Conservation (phyloP, 1,140 invertebrate species). For the Lepidurus arcticus region DNA sequence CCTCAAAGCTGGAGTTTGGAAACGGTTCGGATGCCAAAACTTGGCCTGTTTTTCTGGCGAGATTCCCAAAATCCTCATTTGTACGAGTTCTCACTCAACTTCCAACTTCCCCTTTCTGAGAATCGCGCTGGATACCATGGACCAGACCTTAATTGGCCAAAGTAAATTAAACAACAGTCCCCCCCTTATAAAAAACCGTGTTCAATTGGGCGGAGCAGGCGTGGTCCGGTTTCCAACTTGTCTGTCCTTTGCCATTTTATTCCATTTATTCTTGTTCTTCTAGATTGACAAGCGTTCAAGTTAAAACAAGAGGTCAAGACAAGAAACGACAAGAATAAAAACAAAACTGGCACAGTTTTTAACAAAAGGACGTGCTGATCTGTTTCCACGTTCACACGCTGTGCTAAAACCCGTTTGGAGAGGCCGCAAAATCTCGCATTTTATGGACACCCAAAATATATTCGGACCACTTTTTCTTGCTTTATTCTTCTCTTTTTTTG, state of each 20-base stretch:
- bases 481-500: too few species aligned
- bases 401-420: too few species aligned
- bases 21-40: background rate
- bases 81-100: slow-evolving; percentile 4
- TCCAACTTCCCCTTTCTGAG: background rate
- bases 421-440: too few species aligned
- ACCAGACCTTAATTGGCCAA: slow-evolving; percentile 15
- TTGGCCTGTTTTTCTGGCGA: background rate
- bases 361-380: too few species aligned
- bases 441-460: too few species aligned
- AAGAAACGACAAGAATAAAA: too few species aligned
- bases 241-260: background rate
- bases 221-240: background rate
- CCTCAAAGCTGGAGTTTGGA: background rate
- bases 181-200: background rate
- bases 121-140: background rate
- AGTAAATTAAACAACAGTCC: background rate
- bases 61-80: slow-evolving; percentile 6
- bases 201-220: background rate
- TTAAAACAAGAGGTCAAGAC: too few species aligned
- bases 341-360: too few species aligned
- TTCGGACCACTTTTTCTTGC: too few species aligned
- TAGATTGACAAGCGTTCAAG: too few species aligned
- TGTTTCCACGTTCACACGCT: too few species aligned
- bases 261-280: too few species aligned